Evolutionary conservation across 2,113 vertebrate species (phyloP).

Genomic region (Polypterus bichir): DNA sequence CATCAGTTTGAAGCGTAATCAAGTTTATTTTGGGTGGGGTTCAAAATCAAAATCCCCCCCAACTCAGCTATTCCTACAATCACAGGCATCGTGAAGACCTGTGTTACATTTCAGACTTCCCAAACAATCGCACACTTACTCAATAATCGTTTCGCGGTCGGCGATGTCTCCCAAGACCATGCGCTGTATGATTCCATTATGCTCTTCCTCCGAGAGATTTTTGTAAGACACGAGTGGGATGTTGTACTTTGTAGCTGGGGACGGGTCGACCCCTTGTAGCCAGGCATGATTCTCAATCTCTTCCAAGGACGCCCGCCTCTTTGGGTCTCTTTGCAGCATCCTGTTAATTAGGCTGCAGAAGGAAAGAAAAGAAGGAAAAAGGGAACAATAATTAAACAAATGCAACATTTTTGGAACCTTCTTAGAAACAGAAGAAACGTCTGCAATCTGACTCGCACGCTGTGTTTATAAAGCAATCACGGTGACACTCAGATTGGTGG

Average conservation of each 20-base stretch:
- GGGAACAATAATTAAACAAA: background rate
- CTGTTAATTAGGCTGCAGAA: slow-evolving; percentile 75
- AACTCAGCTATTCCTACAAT: too few species aligned
- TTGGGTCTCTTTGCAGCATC: slow-evolving; percentile 93
- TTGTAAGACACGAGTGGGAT: slow-evolving; percentile 92
- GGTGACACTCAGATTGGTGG: too few species aligned
- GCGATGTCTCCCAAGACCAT: slow-evolving; percentile 96
- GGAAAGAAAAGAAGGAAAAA: slow-evolving; percentile 14
- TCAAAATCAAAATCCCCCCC: too few species aligned
- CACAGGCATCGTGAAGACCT: too few species aligned
- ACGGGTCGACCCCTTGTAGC: slow-evolving; percentile 93
- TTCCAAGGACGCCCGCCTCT: slow-evolving; percentile 78
- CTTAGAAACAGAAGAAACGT: background rate
- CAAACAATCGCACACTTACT: slow-evolving; percentile 52
- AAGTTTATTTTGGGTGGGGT: too few species aligned
- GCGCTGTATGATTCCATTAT: slow-evolving; percentile 93
- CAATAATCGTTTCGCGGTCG: slow-evolving; percentile 81
- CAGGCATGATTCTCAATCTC: slow-evolving; percentile 87
- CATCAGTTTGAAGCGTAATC: too few species aligned
- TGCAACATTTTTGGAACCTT: background rate
- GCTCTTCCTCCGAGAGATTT: slow-evolving; percentile 89
- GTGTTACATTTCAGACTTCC: too few species aligned
- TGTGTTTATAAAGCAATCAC: too few species aligned
- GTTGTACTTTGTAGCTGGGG: slow-evolving; percentile 88
- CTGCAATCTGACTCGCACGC: background rate